A percentile compares a stretch with the other conserved stretches of the same genome.
Evolutionary conservation across 2,797 vertebrate species (phyloP).

Genomic region (Leptoclinus maculatus): DNA sequence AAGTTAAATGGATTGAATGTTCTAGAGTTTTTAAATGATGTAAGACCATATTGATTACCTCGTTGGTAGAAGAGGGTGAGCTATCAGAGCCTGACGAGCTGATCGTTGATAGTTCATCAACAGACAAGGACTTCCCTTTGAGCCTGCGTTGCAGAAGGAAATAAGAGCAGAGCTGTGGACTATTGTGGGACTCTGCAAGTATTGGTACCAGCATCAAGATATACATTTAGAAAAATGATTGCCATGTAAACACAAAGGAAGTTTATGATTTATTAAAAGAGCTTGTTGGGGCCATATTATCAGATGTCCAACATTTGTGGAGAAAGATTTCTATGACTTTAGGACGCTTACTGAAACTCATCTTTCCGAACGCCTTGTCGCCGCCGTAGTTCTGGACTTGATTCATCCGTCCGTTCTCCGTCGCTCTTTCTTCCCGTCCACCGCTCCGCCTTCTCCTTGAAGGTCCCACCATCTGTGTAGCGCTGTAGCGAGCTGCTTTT

Average conservation of each 20-base stretch:
- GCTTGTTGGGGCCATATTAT: background rate
- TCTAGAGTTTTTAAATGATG: background rate
- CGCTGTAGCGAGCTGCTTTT: constrained; percentile 83
- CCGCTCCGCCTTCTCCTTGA: constrained; percentile 86
- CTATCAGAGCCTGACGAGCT: constrained; percentile 79
- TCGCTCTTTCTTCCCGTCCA: constrained; percentile 89
- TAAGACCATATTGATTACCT: constrained; percentile 68
- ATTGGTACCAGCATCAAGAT: background rate
- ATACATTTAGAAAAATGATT: background rate
- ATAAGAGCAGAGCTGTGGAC: constrained; percentile 5
- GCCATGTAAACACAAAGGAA: background rate
- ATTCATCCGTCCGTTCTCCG: constrained; percentile 59
- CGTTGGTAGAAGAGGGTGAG: constrained; percentile 76
- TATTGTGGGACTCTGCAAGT: background rate
- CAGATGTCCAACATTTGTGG: background rate
- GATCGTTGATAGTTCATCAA: constrained; percentile 83
- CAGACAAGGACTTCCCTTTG: constrained; percentile 81
- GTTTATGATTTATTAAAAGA: background rate
- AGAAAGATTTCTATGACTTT: background rate
- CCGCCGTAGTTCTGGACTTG: constrained; percentile 55
- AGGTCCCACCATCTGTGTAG: constrained; percentile 77
- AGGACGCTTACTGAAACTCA: constrained; percentile 61
- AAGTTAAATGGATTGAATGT: background rate
- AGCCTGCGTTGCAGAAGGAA: constrained; percentile 55
- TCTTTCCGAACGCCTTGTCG: constrained; percentile 4